phyloP scores from a whole-genome alignment of 2,797 vertebrate species.

The Allochrocebus solatus region DNA sequence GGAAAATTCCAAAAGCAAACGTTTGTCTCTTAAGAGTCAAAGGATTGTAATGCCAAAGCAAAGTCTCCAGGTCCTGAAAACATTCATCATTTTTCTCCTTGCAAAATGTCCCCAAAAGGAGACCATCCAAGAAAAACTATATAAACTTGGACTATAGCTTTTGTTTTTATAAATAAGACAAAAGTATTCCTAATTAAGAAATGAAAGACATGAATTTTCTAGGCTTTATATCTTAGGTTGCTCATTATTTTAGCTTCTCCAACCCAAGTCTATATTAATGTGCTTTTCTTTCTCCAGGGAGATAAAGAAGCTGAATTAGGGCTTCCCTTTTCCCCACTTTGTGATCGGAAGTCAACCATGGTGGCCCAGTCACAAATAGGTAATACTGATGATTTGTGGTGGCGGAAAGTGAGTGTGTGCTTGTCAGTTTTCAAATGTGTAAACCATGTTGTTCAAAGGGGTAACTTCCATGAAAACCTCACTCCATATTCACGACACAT shows the following conservation, averaged over 20 bases:
- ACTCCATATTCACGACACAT: not conserved
- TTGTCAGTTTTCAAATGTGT: not conserved
- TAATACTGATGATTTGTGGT: constrained; percentile 75
- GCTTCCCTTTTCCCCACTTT: constrained; percentile 97
- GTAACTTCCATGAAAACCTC: not conserved
- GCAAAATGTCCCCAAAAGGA: not conserved
- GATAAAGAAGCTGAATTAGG: constrained; percentile 97
- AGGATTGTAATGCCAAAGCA: not conserved
- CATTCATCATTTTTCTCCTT: not conserved
- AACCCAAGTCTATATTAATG: not conserved
- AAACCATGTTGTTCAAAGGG: not conserved
- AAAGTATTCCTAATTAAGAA: not conserved
- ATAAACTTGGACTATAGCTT: not conserved
- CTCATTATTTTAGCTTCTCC: not conserved
- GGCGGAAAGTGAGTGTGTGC: not conserved
- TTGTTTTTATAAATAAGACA: not conserved
- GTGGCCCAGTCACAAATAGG: constrained; percentile 99
- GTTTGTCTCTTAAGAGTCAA: not conserved
- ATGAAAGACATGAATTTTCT: not conserved
- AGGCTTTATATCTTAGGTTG: not conserved
- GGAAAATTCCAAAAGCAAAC: constrained; percentile 4
- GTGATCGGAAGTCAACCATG: constrained; percentile 97
- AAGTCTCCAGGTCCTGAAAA: not conserved
- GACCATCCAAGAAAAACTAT: not conserved
- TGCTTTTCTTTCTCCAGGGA: constrained; percentile 86